These are phyloP conservation scores for Pseudomyrmex concolor DNA, from an alignment of 1,140 invertebrate species.

Conservation along the genomic window DNA sequence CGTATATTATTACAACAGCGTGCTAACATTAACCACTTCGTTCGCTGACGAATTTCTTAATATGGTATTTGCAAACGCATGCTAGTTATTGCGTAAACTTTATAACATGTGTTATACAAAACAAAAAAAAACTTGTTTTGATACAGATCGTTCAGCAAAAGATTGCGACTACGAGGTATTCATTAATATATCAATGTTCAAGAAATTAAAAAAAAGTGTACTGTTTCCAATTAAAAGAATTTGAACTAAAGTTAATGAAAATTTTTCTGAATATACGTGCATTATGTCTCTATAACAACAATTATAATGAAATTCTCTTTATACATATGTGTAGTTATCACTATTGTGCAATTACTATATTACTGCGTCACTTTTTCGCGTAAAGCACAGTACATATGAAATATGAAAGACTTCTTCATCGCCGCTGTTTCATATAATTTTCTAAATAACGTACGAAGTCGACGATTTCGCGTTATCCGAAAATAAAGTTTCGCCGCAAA, in stretches of 20 bases:
- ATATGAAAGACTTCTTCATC: slow-evolving; percentile 16
- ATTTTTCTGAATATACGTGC: no score
- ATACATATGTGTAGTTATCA: not conserved
- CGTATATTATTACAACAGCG: slow-evolving; percentile 67
- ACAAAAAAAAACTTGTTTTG: not conserved
- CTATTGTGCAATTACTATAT: not conserved
- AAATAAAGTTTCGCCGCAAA: not conserved
- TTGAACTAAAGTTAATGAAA: no score
- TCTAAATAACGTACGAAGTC: slow-evolving; percentile 38
- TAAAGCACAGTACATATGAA: not conserved
- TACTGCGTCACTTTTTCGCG: not conserved
- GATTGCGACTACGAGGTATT: no score
- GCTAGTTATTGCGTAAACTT: not conserved
- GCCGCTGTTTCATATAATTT: slow-evolving; percentile 1
- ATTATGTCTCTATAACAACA: no score
- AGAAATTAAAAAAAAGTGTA: no score
- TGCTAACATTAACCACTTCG: slow-evolving; percentile 40
- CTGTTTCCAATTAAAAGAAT: no score
- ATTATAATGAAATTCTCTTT: no score
- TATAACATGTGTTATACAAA: not conserved
- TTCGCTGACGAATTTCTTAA: slow-evolving; percentile 47
- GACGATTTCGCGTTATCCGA: slow-evolving; percentile 29
- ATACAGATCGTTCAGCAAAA: not conserved
- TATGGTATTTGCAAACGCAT: not conserved
- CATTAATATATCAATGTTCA: no score